Percentiles rank a stretch among this genome's conserved stretches.
These are phyloP conservation scores for Rhodophaea formosa DNA, from an alignment of 2,888 invertebrate genomes.

Conservation along the genomic window DNA sequence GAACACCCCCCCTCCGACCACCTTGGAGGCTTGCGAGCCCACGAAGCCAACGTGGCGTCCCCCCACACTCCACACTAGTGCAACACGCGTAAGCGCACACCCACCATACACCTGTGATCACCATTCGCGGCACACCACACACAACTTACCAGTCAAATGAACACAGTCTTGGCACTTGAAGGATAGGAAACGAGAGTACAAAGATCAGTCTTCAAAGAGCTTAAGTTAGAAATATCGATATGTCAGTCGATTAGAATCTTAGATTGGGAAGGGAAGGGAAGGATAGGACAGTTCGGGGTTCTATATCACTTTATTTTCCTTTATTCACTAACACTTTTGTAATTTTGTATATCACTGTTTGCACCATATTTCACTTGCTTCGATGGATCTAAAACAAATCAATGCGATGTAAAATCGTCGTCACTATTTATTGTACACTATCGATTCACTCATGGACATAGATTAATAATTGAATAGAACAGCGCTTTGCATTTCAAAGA, in stretches of 20 bases:
- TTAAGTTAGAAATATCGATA: slow-evolving; percentile 57
- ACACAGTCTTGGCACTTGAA: slow-evolving; percentile 41
- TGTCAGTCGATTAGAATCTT: slow-evolving; percentile 51
- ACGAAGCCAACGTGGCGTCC: slow-evolving; percentile 72
- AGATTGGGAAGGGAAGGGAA: slow-evolving; percentile 22
- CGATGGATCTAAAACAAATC: slow-evolving; percentile 2
- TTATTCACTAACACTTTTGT: background rate
- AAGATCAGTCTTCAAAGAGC: slow-evolving; percentile 67
- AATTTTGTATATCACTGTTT: slow-evolving; percentile 2
- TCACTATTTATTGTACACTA: slow-evolving; percentile 30
- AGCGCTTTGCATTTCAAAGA: background rate
- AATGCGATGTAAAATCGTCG: background rate
- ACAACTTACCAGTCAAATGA: slow-evolving; percentile 26
- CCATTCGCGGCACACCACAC: slow-evolving; percentile 35
- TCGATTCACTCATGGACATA: slow-evolving; percentile 34
- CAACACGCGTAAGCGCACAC: slow-evolving; percentile 31
- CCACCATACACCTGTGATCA: slow-evolving; percentile 23
- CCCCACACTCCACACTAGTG: slow-evolving; percentile 54
- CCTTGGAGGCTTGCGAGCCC: slow-evolving; percentile 79
- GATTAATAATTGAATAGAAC: background rate
- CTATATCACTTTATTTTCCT: slow-evolving; percentile 8
- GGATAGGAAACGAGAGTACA: slow-evolving; percentile 38
- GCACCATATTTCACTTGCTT: slow-evolving; percentile 26
- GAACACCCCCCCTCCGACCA: slow-evolving; percentile 89
- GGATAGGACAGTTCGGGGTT: slow-evolving; percentile 12